phyloP scores from a whole-genome alignment of 2,113 vertebrate genomes.

The Melanocharis versteri region DNA sequence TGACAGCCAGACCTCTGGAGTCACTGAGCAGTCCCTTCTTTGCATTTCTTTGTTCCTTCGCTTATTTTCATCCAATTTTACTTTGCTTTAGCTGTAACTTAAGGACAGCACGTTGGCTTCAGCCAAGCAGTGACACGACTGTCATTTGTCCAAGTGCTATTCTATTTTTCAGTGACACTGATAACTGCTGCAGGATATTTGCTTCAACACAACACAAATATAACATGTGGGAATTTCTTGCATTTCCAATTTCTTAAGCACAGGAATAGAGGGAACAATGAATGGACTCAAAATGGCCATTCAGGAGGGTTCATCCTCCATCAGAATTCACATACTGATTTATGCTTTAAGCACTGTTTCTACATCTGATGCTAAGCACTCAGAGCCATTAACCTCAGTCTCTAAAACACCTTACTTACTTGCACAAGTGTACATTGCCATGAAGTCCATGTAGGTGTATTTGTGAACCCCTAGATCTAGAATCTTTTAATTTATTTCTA shows the following conservation, averaged over 20 bases:
- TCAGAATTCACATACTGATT: background rate
- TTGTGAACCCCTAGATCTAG: background rate
- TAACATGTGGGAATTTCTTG: background rate
- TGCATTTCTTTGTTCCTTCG: background rate
- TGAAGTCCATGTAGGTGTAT: background rate
- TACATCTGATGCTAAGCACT: background rate
- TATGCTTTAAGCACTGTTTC: background rate
- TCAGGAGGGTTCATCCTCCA: background rate
- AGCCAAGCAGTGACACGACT: background rate
- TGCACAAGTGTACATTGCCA: background rate
- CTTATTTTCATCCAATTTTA: background rate
- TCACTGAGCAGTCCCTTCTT: background rate
- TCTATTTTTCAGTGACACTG: background rate
- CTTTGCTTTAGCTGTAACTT: background rate
- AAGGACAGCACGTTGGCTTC: background rate
- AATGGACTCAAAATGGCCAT: background rate
- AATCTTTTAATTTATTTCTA: background rate
- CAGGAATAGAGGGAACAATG: background rate
- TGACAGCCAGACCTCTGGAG: background rate
- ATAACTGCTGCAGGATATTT: background rate
- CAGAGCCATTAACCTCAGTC: background rate
- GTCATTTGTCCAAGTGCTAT: background rate
- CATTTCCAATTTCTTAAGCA: background rate
- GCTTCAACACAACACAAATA: background rate
- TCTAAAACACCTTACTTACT: background rate